Conservation (phyloP, 2,888 invertebrate genomes). For the Thymelicus acteon region DNA sequence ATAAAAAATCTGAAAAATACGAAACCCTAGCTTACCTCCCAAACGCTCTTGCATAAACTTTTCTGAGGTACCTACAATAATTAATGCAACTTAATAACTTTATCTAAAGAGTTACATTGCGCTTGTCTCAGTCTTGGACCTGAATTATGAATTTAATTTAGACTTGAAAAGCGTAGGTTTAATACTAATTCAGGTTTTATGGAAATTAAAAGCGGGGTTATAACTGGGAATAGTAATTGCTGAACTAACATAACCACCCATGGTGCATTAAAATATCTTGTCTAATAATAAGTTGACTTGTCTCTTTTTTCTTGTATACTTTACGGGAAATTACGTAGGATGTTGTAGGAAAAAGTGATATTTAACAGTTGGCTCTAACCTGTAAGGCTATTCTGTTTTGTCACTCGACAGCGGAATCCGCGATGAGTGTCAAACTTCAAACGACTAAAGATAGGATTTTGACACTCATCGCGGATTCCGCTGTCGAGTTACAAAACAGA, state of each 20-base stretch:
- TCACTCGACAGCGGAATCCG: too few species aligned
- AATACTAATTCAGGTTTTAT: conserved; percentile 48
- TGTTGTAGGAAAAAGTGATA: not conserved
- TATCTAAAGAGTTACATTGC: conserved; percentile 55
- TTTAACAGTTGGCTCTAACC: not conserved
- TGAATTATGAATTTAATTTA: conserved; percentile 67
- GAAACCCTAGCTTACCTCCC: not conserved
- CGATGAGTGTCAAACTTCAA: too few species aligned
- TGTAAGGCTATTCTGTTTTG: too few species aligned
- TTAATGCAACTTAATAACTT: conserved; percentile 61
- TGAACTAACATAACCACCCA: conserved; percentile 57
- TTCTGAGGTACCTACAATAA: conserved; percentile 52
- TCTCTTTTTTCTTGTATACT: not conserved
- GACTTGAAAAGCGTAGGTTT: conserved; percentile 59
- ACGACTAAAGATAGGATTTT: too few species aligned
- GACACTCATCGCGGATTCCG: too few species aligned
- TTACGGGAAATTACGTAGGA: conserved; percentile 2
- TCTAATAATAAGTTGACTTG: conserved; percentile 1
- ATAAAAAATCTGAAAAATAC: not conserved
- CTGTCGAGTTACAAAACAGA: too few species aligned
- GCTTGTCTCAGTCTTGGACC: conserved; percentile 42
- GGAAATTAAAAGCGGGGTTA: conserved; percentile 60
- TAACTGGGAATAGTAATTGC: conserved; percentile 66
- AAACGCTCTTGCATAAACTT: conserved; percentile 43
- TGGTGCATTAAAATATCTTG: conserved; percentile 45